Conservation (phyloP, 1,140 invertebrate genomes). For the Drosophila tristis region DNA sequence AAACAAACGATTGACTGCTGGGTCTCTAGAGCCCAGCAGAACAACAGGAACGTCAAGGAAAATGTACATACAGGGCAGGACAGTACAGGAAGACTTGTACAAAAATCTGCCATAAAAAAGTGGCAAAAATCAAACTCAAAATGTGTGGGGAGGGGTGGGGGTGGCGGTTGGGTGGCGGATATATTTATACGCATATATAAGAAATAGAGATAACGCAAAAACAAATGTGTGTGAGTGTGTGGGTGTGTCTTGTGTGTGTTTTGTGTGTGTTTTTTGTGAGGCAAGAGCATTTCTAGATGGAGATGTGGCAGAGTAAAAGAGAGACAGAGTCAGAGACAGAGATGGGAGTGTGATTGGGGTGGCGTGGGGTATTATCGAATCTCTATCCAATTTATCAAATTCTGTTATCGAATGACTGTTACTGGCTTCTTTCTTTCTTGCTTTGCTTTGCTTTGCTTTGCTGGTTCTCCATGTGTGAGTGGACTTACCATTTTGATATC, state of each 20-base stretch:
- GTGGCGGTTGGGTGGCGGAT: constrained; percentile 14
- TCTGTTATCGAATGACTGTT: constrained; percentile 5
- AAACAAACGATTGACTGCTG: constrained; percentile 11
- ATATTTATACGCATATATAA: constrained; percentile 24
- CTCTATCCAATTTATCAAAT: constrained; percentile 38
- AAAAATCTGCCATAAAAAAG: constrained; percentile 27
- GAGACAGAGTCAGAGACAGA: constrained; percentile 17
- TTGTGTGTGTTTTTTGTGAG: background rate
- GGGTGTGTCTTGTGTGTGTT: constrained; percentile 1
- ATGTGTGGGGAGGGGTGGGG: constrained; percentile 8
- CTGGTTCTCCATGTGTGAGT: constrained; percentile 15
- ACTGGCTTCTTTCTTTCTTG: constrained; percentile 26
- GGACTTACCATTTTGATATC: constrained; percentile 99
- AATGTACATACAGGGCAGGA: constrained; percentile 27
- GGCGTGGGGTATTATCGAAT: constrained; percentile 9
- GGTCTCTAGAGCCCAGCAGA: constrained; percentile 4
- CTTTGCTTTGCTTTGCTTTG: background rate
- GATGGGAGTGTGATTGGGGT: background rate
- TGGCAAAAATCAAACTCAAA: constrained; percentile 46
- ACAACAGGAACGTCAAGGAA: constrained; percentile 23
- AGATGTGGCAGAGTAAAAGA: constrained; percentile 33
- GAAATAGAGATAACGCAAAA: constrained; percentile 44
- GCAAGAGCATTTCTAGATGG: constrained; percentile 40
- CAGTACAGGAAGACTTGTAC: constrained; percentile 13
- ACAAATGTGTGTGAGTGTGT: constrained; percentile 23